These are phyloP conservation scores for Chionoecetes opilio DNA, from an alignment of 1,140 invertebrate genomes.

Conservation along the genomic window DNA sequence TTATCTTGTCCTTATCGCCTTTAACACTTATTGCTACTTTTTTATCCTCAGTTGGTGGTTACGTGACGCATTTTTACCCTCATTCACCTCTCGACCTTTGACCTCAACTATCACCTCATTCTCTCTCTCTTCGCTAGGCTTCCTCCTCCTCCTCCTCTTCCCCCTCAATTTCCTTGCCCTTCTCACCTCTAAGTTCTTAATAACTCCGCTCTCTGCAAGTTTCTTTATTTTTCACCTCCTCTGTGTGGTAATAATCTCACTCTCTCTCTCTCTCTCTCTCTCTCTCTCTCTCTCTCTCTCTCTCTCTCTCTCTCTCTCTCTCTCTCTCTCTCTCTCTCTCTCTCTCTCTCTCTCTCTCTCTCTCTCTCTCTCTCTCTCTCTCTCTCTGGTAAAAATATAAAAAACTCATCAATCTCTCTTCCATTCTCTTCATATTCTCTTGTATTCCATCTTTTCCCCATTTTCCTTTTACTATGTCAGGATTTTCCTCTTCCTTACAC, in stretches of 20 bases:
- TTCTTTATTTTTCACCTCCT: background rate
- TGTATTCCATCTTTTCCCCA: background rate
- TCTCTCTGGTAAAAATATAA: no score
- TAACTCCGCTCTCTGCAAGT: background rate
- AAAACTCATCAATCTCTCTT: background rate
- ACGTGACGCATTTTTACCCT: background rate
- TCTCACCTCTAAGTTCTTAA: background rate
- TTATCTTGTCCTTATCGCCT: background rate
- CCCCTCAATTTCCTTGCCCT: background rate
- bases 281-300: slow-evolving; percentile 27
- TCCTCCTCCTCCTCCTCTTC: background rate
- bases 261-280: background rate
- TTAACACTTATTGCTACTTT: background rate
- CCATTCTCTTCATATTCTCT: background rate
- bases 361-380: no score
- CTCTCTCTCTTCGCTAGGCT: background rate
- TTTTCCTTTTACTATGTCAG: background rate
- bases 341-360: background rate
- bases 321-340: background rate
- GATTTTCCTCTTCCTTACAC: background rate
- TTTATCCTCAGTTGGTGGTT: background rate
- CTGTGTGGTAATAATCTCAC: background rate
- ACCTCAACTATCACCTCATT: background rate
- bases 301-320: slow-evolving; percentile 12
- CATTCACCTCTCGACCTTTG: slow-evolving; percentile 8